These are phyloP conservation scores for Papilio polyxenes DNA, from an alignment of 1,140 invertebrate species.

Conservation along the genomic window DNA sequence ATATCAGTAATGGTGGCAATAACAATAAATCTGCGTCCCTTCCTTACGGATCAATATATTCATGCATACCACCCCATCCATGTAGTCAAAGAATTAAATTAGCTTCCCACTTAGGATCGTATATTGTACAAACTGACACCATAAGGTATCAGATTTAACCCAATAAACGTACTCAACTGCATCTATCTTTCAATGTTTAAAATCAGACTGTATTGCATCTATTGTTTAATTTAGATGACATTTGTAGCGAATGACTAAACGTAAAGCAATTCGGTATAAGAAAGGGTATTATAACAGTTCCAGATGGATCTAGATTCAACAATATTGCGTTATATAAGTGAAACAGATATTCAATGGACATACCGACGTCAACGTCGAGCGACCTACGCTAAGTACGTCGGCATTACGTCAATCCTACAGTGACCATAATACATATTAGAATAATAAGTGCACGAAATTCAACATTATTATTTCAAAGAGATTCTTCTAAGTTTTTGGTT, in stretches of 20 bases:
- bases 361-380: conserved; percentile 22
- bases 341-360: conserved; percentile 22
- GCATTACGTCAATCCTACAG: conserved; percentile 28
- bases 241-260: background rate
- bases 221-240: background rate
- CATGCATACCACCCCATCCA: background rate
- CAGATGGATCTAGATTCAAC: background rate
- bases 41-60: background rate
- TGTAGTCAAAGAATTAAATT: background rate
- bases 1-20: conserved; percentile 6
- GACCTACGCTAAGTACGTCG: conserved; percentile 4
- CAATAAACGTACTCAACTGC: background rate
- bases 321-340: conserved; percentile 4
- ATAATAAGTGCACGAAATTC: background rate
- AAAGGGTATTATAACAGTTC: background rate
- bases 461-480: background rate
- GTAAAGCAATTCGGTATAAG: background rate
- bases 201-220: background rate
- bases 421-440: background rate
- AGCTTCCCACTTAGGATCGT: no score
- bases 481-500: background rate
- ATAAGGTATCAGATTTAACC: background rate
- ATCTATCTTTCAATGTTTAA: background rate
- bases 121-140: no score
- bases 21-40: conserved; percentile 2